phyloP scores from a whole-genome alignment of 2,113 vertebrate species.

The Pluvianellus socialis region DNA sequence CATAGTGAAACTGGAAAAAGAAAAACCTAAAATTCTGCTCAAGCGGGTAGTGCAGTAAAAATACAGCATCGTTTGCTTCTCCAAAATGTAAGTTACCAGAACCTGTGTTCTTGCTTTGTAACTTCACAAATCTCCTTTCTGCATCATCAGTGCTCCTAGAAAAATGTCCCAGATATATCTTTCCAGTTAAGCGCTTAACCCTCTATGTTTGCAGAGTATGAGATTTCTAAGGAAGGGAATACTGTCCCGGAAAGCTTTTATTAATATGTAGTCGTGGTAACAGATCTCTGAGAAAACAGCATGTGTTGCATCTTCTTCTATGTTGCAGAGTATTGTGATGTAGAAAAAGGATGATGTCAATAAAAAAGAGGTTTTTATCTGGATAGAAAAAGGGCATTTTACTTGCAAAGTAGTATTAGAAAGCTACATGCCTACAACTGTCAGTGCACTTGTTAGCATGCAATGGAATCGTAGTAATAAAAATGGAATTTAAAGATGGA shows the following conservation, averaged over 20 bases:
- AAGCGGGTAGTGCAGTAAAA: neutral
- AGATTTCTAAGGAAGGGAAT: neutral
- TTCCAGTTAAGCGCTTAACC: neutral
- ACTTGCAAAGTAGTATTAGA: neutral
- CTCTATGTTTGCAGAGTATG: neutral
- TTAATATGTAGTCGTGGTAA: constrained; percentile 8
- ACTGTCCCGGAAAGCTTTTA: neutral
- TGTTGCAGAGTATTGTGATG: constrained; percentile 9
- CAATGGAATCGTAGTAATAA: neutral
- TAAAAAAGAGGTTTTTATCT: neutral
- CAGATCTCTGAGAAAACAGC: constrained; percentile 15
- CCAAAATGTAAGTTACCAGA: neutral
- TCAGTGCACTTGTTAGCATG: neutral
- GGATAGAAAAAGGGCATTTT: neutral
- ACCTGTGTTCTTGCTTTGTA: neutral
- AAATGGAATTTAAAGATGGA: neutral
- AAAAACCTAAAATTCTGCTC: neutral
- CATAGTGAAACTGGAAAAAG: neutral
- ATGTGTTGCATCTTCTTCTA: neutral
- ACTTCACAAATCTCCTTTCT: neutral
- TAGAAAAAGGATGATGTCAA: neutral
- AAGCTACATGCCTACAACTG: neutral
- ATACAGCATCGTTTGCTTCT: neutral
- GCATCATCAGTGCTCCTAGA: accelerated
- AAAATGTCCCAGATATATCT: neutral